Base-by-base conservation (phyloP, 2,888 invertebrate genomes). In the Mythimna loreyi region DNA sequence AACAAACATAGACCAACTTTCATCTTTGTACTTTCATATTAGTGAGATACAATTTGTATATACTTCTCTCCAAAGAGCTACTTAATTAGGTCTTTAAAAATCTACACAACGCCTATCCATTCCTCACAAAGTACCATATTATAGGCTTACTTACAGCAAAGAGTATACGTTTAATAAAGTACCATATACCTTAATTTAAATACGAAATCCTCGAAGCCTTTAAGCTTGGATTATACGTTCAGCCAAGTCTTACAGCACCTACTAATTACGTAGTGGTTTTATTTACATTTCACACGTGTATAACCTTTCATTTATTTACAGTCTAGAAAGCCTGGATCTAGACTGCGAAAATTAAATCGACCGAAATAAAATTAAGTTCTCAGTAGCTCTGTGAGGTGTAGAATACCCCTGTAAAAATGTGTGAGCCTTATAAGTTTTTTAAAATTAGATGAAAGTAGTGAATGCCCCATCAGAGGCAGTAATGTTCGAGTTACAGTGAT, bases 241-340 rank as follows among this genome's bases (percentile, higher is more conserved):
- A 45, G 8, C 55, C 56, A 75, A 60, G 69, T 45, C 58, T 60
- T 60, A 73, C 45, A 50, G 45, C 72, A 72, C 69, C 49, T 50
- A 45, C 69, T 71, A 77, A 74, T 74, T 77, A 74, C 55, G 23
- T 30, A 40, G 47, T 49, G 53, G 53, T 58, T 74, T 33, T 74
- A 77, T 77, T 74, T 63, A 74, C 72, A 62, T 77, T 63, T 77
- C 53, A 74, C 62, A 74, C 49, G 71, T 75, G 19, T 2, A 40
- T 40, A 36, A 71, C 71, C 58, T 53, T 49, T 36, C 30, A 61
- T 59, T 74, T 63, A 77, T 71, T 58, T 55, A 73, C 45, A 6
- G 45, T 45, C 36, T 55, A 23, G 40, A 28, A 40, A 13, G 4
- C 21, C 25, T 49, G 2, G 33, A 25, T 67, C 53, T 47, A 33